Evolutionary conservation across 2,797 vertebrate species (phyloP).

Genomic region (Sebastes steindachneri): DNA sequence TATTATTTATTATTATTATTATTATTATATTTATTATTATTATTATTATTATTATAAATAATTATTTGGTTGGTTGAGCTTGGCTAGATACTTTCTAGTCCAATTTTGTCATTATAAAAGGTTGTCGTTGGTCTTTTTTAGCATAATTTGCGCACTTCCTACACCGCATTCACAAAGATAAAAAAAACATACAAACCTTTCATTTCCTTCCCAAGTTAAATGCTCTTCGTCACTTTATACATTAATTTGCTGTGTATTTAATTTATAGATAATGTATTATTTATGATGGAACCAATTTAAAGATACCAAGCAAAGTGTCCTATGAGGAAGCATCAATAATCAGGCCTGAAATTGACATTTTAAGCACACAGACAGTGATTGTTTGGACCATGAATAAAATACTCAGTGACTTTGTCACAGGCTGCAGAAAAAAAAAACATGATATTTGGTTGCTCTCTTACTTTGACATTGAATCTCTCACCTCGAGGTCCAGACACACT

Average conservation of each 20-base stretch:
- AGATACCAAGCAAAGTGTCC: background rate
- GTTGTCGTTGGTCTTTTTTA: no score
- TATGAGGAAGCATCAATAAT: background rate
- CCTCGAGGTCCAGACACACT: background rate
- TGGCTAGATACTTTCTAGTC: no score
- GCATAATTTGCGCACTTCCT: background rate
- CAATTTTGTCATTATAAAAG: no score
- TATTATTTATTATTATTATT: no score
- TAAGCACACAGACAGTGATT: background rate
- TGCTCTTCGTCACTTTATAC: background rate
- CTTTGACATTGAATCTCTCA: conserved; percentile 2
- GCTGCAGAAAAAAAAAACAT: background rate
- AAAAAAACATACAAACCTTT: background rate
- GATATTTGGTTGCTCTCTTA: background rate
- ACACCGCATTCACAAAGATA: background rate
- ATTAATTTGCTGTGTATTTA: background rate
- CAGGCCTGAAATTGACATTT: background rate
- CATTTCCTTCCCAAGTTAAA: background rate
- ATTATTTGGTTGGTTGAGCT: no score
- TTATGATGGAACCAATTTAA: background rate
- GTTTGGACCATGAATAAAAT: background rate
- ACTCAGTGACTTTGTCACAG: background rate
- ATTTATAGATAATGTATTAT: no score
- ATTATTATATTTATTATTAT: no score
- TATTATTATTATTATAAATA: no score